Conservation (phyloP, 1,140 invertebrate species). For the Drosophila tsacasi region DNA sequence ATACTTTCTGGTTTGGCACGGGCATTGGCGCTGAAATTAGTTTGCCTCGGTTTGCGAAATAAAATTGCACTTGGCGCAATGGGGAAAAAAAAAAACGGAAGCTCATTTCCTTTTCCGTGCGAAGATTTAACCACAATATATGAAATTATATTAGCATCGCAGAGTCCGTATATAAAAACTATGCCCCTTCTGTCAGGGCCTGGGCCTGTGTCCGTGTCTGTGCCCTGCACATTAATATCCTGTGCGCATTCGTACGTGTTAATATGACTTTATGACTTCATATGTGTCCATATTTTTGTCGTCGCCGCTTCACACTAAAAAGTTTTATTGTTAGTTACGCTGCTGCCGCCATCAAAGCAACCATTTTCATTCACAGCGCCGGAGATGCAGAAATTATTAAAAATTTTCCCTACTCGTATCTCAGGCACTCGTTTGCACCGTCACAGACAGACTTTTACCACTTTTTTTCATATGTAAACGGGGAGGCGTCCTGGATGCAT, state of each 20-base stretch:
- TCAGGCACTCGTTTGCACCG: conserved; percentile 48
- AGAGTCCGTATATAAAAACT: conserved; percentile 63
- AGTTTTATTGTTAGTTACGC: conserved; percentile 82
- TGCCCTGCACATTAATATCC: conserved; percentile 80
- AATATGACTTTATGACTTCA: conserved; percentile 84
- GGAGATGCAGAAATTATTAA: conserved; percentile 83
- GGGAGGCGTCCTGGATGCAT: conserved; percentile 25
- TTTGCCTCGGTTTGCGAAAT: conserved; percentile 51
- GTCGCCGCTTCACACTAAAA: conserved; percentile 77
- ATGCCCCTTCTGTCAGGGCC: conserved; percentile 32
- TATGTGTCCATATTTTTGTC: conserved; percentile 83
- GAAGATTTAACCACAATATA: conserved; percentile 79
- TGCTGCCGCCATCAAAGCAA: conserved; percentile 71
- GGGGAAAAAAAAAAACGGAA: conserved; percentile 6
- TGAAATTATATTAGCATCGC: conserved; percentile 78
- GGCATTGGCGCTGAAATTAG: conserved; percentile 62
- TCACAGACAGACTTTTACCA: conserved; percentile 38
- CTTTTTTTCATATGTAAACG: conserved; percentile 61
- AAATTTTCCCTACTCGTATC: conserved; percentile 68
- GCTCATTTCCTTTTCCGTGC: conserved; percentile 68
- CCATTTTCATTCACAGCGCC: conserved; percentile 82
- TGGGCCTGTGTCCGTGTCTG: conserved; percentile 29
- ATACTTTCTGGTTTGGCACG: conserved; percentile 42
- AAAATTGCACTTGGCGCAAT: conserved; percentile 46
- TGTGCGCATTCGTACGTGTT: conserved; percentile 84